phyloP scores from a whole-genome alignment of 2,797 vertebrate species.

The Trichosurus vulpecula region DNA sequence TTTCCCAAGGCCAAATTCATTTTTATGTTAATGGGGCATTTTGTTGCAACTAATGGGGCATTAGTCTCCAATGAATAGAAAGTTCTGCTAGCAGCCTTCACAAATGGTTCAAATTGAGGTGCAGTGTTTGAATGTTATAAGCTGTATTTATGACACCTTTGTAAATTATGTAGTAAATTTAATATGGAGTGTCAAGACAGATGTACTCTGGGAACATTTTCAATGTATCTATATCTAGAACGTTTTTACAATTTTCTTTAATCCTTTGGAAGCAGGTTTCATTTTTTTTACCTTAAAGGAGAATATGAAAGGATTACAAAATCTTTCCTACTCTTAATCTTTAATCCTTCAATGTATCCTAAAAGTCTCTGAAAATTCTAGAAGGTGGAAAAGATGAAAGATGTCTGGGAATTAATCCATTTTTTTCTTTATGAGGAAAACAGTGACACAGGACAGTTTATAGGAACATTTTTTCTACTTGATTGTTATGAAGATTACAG shows the following conservation, averaged over 20 bases:
- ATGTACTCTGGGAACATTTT: slow-evolving; percentile 18
- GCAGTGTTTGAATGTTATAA: slow-evolving; percentile 14
- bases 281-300: not conserved
- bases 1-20: slow-evolving; percentile 46
- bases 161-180: slow-evolving; percentile 39
- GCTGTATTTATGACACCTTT: slow-evolving; percentile 23
- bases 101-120: slow-evolving; percentile 45
- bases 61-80: slow-evolving; percentile 47
- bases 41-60: slow-evolving; percentile 53
- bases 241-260: not conserved
- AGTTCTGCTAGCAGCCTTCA: slow-evolving; percentile 2
- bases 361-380: slow-evolving; percentile 27
- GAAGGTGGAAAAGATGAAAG: not conserved
- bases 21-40: slow-evolving; percentile 58
- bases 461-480: not conserved
- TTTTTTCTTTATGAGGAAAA: slow-evolving; percentile 14
- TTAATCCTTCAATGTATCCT: not conserved
- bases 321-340: not conserved
- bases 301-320: slow-evolving; percentile 28
- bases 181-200: not conserved
- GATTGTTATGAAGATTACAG: not conserved
- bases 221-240: not conserved
- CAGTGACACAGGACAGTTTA: not conserved
- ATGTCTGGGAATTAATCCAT: not conserved
- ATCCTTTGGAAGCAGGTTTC: not conserved